Evolutionary conservation across 2,888 invertebrate species (phyloP).

Genomic region (Drosophila formosana): DNA sequence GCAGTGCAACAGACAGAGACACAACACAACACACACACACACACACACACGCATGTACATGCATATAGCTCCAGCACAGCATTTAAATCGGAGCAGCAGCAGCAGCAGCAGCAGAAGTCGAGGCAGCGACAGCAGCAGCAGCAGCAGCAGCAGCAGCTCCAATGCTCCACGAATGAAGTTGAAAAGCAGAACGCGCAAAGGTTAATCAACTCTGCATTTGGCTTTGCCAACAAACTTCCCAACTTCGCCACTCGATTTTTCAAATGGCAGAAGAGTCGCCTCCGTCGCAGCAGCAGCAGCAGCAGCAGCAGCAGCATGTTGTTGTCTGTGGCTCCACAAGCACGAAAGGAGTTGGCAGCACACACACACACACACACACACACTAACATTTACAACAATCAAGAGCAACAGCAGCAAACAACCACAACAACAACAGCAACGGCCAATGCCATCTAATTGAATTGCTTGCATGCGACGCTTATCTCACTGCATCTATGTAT

Average conservation of each 20-base stretch:
- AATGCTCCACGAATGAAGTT: constrained; percentile 77
- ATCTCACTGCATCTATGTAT: constrained; percentile 26
- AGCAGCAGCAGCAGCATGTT: constrained; percentile 45
- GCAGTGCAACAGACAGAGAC: constrained; percentile 67
- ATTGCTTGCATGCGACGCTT: constrained; percentile 70
- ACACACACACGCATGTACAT: constrained; percentile 25
- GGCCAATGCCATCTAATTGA: constrained; percentile 74
- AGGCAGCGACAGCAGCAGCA: not conserved
- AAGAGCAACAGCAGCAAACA: constrained; percentile 7
- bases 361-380: constrained; percentile 10
- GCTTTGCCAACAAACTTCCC: constrained; percentile 55
- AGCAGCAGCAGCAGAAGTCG: constrained; percentile 10
- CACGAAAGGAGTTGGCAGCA: constrained; percentile 54
- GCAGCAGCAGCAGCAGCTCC: constrained; percentile 39
- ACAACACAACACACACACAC: constrained; percentile 47
- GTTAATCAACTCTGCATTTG: constrained; percentile 83
- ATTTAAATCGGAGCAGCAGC: constrained; percentile 80
- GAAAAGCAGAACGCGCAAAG: constrained; percentile 82
- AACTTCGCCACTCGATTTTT: constrained; percentile 59
- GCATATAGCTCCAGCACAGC: constrained; percentile 32
- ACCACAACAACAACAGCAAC: constrained; percentile 34
- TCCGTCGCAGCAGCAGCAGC: constrained; percentile 44
- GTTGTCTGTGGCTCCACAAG: constrained; percentile 73
- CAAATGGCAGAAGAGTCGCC: constrained; percentile 62
- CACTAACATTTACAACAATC: constrained; percentile 19